Evolutionary conservation across 2,888 invertebrate genomes (phyloP), one percentile per base, ranked within the genome.

Genomic region (Synanthedon myopaeformis): DNA sequence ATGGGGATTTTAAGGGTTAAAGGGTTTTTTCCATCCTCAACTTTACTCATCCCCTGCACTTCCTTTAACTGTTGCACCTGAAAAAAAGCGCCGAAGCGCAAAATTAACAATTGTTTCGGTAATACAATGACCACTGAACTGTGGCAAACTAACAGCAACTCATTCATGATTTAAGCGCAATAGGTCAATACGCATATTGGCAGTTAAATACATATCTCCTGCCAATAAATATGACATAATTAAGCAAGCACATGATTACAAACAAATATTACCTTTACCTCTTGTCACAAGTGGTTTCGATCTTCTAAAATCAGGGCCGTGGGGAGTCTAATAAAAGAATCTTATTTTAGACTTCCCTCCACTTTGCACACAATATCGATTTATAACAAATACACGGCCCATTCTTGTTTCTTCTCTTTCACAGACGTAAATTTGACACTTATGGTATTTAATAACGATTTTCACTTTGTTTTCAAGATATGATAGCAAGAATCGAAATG

Each of bases 241-340:
- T 69, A 63, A 56, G 62, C 62, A 65, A 65, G 49, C 58, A 61
- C 54, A 54, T 48, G 51, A 64, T 56, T 64, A 62, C 62, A 61
- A 67, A 66, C 61, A 61, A 62, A 52, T 14, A 17, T 48, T 68
- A 64, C 72, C 78, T 85, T 82, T 76, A 85, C 86, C 83, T 73
- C 72, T 66, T 63, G 67, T 66, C 64, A 64, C 63, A 57, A 53
- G 53, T 59, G 60, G 66, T 67, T 64, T 65, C 67, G 70, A 72
- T 65, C 67, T 74, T 66, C 67, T 73, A 69, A 63, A 69, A 78
- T 73, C 74, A 74, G 76, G 76, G 79, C 76, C 79, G 73, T 64
- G 69, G 67, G 23, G 66, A 67, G 65, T 80, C 82, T 84, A 84
- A 76, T 82, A 79, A 79, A 82, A 83, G 81, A 85, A 73, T 85